phyloP scores from a whole-genome alignment of 2,113 vertebrate species.

The Rhea pennata region DNA sequence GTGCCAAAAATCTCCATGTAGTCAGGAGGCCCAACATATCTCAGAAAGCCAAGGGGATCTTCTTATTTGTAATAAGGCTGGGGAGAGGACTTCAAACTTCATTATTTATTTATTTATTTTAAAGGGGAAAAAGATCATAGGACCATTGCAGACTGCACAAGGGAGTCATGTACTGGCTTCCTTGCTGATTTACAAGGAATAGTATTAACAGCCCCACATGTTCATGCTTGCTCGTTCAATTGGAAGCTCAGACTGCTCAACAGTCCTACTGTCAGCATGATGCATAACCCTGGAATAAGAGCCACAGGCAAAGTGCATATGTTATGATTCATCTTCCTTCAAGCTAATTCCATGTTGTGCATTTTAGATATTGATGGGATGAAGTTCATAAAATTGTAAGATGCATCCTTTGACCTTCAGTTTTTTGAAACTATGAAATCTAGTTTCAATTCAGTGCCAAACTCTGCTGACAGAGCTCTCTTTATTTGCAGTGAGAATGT shows the following conservation, averaged over 20 bases:
- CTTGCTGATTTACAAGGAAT: neutral
- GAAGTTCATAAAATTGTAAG: neutral
- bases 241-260: neutral
- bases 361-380: neutral
- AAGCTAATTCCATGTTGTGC: neutral
- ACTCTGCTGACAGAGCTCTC: neutral
- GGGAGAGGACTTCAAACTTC: neutral
- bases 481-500: neutral
- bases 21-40: neutral
- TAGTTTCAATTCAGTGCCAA: neutral
- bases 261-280: neutral
- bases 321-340: neutral
- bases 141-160: too few relatives aligned
- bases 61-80: too few relatives aligned
- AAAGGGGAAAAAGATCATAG: neutral
- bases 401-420: accelerated
- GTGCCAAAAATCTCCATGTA: neutral
- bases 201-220: neutral
- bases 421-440: neutral
- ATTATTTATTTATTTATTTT: too few relatives aligned
- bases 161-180: neutral
- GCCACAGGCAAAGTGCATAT: neutral
- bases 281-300: neutral
- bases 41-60: neutral
- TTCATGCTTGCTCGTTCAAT: neutral